Evolutionary conservation across 1,140 invertebrate species (phyloP), one percentile per base, ranked within the genome.

Genomic region (Caenorhabditis briggsae): DNA sequence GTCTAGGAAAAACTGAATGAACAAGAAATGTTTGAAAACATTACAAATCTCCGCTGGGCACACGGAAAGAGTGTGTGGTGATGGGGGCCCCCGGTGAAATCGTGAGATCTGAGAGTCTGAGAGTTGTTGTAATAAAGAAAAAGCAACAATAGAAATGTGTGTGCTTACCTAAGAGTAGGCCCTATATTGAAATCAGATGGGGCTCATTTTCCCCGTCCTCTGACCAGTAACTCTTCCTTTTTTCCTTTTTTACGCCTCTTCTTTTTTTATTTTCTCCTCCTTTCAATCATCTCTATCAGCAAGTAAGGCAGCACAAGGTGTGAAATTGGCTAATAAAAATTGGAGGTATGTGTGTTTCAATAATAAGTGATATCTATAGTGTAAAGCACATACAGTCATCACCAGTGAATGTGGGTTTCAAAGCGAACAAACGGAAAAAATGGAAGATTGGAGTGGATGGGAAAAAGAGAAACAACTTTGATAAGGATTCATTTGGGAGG

Each of bases 1-100:
- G 33, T 33, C 33, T 33, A 33, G 33, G 41, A 78, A 78, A 78
- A 78, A 78, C 70, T 50, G 46, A 78, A 46, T 78, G 70, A 78
- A 78, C 70, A n/a, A 33, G 33, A 78, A 78, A 78, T 78, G 70
- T 78, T 78, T 78, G 70, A 78, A 78, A 78, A 78, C 70, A 78
- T 78, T 78, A 78, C 70, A 78, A 78, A 78, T 78, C 70, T 78
- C 33, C 33, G 70, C 70, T 78, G 70, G 70, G 70, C 70, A 78
- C 70, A 78, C 43, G 65, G 18, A 58, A 46, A 78, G 33, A 78
- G 70, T 78, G 70, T 78, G 46, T 78, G 70, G 46, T 78, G 70
- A 78, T 78, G 46, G 70, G 33, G 70, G 33, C 33, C 33, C 33
- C 33, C 70, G 33, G 70, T 78, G 70, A 78, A 78, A 78, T 78